Conservation (phyloP, 2,797 vertebrate species). For the Poeciliopsis gracilis region DNA sequence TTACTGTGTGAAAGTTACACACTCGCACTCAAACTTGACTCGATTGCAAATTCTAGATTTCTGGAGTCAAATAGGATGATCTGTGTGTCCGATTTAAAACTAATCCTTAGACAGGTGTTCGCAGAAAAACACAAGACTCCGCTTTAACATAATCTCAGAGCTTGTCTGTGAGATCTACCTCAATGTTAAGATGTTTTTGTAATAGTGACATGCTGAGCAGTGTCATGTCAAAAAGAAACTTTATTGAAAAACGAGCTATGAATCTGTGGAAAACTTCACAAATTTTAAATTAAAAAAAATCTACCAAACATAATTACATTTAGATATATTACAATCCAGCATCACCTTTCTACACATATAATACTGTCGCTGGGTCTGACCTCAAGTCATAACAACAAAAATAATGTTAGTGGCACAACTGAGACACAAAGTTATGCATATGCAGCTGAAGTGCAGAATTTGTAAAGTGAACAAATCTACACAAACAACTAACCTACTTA, state of each 20-base stretch:
- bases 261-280: not conserved
- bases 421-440: not conserved
- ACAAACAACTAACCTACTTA: too few relatives aligned
- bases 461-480: not conserved
- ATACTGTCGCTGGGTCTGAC: not conserved
- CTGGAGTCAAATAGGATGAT: not conserved
- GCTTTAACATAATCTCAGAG: not conserved
- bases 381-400: not conserved
- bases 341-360: not conserved
- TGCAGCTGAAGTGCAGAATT: not conserved
- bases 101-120: not conserved
- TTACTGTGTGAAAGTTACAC: slow-evolving; percentile 76
- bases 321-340: not conserved
- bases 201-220: too few relatives aligned
- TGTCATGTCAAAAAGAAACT: not conserved
- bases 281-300: not conserved
- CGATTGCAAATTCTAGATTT: slow-evolving; percentile 11
- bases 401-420: not conserved
- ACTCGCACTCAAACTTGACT: slow-evolving; percentile 5
- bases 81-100: not conserved
- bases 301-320: not conserved
- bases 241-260: not conserved
- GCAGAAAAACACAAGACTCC: not conserved
- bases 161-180: not conserved
- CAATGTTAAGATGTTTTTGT: not conserved